These are phyloP conservation scores for Heteropelma amictum DNA, from an alignment of 2,888 invertebrate genomes.

Conservation along the genomic window DNA sequence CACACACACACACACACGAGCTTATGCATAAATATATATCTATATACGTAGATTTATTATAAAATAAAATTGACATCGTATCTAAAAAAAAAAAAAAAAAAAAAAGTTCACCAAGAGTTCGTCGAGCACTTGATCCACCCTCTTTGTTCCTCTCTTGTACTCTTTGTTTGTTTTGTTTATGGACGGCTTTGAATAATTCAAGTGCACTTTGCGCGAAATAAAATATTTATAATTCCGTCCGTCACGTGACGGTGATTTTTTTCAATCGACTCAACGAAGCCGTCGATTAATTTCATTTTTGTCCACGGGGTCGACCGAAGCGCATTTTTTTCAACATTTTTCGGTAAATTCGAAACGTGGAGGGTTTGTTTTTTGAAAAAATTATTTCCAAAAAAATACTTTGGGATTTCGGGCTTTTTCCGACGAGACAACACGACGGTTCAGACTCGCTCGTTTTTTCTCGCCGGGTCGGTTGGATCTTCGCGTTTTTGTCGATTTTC, in stretches of 20 bases:
- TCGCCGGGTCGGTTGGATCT: too few species aligned
- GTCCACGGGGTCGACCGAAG: too few species aligned
- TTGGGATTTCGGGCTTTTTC: too few species aligned
- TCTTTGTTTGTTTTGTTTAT: conserved; percentile 2
- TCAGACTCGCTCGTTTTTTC: neutral
- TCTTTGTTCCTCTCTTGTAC: neutral
- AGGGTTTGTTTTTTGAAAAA: too few species aligned
- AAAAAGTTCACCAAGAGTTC: conserved; percentile 15
- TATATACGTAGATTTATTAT: conserved; percentile 20
- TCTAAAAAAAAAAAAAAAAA: neutral
- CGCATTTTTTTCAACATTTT: too few species aligned
- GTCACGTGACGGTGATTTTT: neutral
- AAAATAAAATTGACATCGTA: conserved; percentile 26
- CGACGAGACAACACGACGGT: too few species aligned
- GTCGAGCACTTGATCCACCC: conserved; percentile 22
- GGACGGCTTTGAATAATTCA: conserved; percentile 22
- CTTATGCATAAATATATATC: too few species aligned
- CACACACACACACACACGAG: neutral
- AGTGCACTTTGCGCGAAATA: neutral
- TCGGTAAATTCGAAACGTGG: too few species aligned
- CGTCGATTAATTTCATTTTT: too few species aligned
- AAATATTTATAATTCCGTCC: neutral
- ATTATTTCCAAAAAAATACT: too few species aligned
- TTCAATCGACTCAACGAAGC: too few species aligned
- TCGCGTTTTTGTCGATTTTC: too few species aligned